Percentiles rank a stretch among this genome's conserved stretches.
Conservation (phyloP, 2,888 invertebrate species). For the Heteromyza rotundicornis region DNA sequence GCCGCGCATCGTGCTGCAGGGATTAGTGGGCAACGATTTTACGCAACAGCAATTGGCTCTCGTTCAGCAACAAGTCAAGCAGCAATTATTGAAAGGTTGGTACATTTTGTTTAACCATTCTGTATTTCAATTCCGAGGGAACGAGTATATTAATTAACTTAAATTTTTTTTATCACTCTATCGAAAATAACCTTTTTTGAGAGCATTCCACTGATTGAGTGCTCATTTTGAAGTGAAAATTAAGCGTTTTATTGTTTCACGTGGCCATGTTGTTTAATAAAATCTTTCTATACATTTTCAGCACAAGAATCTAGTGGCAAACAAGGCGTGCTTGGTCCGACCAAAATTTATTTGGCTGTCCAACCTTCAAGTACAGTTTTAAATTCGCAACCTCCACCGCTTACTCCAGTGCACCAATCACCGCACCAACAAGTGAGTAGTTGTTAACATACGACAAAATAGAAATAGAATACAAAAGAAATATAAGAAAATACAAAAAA, state of each 20-base stretch:
- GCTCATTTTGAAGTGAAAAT: too few relatives aligned
- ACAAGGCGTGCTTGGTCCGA: slow-evolving; percentile 83
- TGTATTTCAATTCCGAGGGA: too few relatives aligned
- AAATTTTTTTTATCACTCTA: slow-evolving; percentile 38
- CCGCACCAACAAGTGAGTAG: slow-evolving; percentile 63
- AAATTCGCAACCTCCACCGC: slow-evolving; percentile 64
- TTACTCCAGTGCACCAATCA: slow-evolving; percentile 64
- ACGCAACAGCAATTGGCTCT: slow-evolving; percentile 81
- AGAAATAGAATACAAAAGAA: not conserved
- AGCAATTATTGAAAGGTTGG: slow-evolving; percentile 82
- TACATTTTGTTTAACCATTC: slow-evolving; percentile 10
- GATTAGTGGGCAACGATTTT: slow-evolving; percentile 81
- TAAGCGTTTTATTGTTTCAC: too few relatives aligned
- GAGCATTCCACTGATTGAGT: too few relatives aligned
- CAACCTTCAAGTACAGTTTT: slow-evolving; percentile 69
- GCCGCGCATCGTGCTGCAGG: slow-evolving; percentile 85
- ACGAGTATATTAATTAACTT: too few relatives aligned
- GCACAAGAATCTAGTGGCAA: slow-evolving; percentile 88
- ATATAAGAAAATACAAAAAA: not conserved
- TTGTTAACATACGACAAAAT: slow-evolving; percentile 40
- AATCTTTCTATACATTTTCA: slow-evolving; percentile 49
- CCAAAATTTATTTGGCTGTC: slow-evolving; percentile 85
- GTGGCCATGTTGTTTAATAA: too few relatives aligned
- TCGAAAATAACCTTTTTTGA: not conserved
- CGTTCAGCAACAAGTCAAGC: slow-evolving; percentile 89